phyloP scores from a whole-genome alignment of 2,797 vertebrate genomes.

The Halcyon leucocephala region DNA sequence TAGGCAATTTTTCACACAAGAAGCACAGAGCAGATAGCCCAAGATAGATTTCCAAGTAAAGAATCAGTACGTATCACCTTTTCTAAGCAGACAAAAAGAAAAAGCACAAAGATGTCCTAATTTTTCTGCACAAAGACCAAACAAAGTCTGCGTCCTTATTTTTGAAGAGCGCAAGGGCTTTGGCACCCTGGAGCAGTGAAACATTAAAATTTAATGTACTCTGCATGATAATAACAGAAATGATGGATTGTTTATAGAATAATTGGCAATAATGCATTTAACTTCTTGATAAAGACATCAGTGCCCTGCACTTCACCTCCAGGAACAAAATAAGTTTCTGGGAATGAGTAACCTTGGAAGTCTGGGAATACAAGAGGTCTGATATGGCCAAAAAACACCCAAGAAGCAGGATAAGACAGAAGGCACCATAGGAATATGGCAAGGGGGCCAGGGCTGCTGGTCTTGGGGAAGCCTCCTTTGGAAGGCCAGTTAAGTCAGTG shows the following conservation, averaged over 20 bases:
- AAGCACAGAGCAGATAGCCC: neutral
- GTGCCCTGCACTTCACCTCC: neutral
- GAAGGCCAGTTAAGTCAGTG: neutral
- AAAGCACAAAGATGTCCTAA: neutral
- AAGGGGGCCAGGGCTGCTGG: neutral
- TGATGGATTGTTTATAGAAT: neutral
- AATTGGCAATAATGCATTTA: neutral
- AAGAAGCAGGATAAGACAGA: neutral
- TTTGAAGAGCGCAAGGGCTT: neutral
- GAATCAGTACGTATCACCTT: neutral
- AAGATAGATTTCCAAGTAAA: neutral
- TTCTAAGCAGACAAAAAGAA: neutral
- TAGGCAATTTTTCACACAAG: neutral
- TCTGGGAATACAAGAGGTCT: neutral
- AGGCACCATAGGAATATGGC: neutral
- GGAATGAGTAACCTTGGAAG: neutral
- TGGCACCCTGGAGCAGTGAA: neutral
- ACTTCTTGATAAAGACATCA: neutral
- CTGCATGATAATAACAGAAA: neutral
- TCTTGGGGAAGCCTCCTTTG: too few relatives aligned
- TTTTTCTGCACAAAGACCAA: neutral
- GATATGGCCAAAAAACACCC: accelerated
- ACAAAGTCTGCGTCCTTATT: neutral
- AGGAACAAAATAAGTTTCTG: neutral
- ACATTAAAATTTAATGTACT: neutral